Evolutionary conservation across 1,140 invertebrate genomes (phyloP), one percentile per base, ranked within the genome.

Genomic region (Delia radicum): DNA sequence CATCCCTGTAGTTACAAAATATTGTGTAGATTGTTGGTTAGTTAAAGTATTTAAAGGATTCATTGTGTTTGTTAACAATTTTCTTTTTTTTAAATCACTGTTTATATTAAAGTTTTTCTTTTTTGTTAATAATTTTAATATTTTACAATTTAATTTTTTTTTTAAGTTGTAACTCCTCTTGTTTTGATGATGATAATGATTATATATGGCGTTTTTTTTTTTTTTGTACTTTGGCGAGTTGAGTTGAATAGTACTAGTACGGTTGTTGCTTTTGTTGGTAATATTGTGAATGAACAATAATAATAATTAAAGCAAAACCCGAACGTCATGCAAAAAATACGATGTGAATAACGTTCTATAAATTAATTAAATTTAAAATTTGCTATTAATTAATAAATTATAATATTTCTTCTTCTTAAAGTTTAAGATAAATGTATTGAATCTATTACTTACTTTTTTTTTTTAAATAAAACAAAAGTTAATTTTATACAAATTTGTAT

Each of bases 281-380:
- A 55, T 33, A 69, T 69, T 69, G 65, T 69, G 65, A 69, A 21
- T 69, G 65, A 69, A 69, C n/a, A n/a, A n/a, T n/a, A n/a, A n/a
- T n/a, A n/a, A n/a, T 69, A 21, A n/a, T 21, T 24, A 21, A 7
- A 18, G 21, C 12, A 67, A 12, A 24, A 10, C 7, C 26, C 65
- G 65, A 33, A 31, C 18, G 31, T 10, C 29, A 69, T 33, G 27
- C n/a, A 69, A 69, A 7, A 15, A 67, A 28, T 18, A 69, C 29
- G 29, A 37, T 21, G 15, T 69, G 21, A 69, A 69, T 69, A 69
- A 69, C 65, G 65, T 69, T 69, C 65, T 69, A 69, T 33, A 69
- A 69, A 69, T 55, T n/a, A n/a, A 27, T 21, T 0, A 69, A 2
- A 33, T 31, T 69, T 12, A 69, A 37, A 69, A 18, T 21, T 31